Conservation (phyloP, 1,140 invertebrate species). For the Zaprionus lachaisei region DNA sequence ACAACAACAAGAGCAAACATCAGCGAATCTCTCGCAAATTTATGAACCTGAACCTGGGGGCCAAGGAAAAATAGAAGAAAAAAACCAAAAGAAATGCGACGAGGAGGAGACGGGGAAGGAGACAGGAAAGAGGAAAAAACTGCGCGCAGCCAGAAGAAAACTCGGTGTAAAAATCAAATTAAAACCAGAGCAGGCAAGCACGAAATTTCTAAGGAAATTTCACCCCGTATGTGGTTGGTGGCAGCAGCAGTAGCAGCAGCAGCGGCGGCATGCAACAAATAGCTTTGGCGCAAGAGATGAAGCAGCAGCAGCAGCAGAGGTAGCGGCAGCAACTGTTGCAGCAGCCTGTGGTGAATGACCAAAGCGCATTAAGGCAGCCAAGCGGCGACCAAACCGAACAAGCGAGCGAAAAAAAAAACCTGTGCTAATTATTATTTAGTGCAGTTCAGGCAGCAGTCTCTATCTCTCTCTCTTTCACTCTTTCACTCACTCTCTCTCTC, state of each 20-base stretch:
- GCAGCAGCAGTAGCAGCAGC: slow-evolving; percentile 17
- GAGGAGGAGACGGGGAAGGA: slow-evolving; percentile 9
- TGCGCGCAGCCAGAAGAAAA: slow-evolving; percentile 9
- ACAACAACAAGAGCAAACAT: slow-evolving; percentile 36
- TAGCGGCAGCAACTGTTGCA: not conserved
- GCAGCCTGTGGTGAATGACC: slow-evolving; percentile 71
- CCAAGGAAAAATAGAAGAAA: slow-evolving; percentile 31
- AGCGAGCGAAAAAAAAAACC: slow-evolving; percentile 65
- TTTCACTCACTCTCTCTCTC: not conserved
- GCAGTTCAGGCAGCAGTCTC: slow-evolving; percentile 57
- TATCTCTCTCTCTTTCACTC: not conserved
- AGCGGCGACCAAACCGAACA: slow-evolving; percentile 57
- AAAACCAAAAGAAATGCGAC: slow-evolving; percentile 4
- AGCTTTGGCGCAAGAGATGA: slow-evolving; percentile 36
- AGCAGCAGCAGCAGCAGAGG: slow-evolving; percentile 3
- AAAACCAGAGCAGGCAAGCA: slow-evolving; percentile 83
- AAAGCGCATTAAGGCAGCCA: slow-evolving; percentile 68
- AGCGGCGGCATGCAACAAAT: slow-evolving; percentile 77
- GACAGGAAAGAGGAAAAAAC: slow-evolving; percentile 24
- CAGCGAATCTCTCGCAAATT: slow-evolving; percentile 77
- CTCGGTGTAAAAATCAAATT: slow-evolving; percentile 78
- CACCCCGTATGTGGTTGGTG: slow-evolving; percentile 68
- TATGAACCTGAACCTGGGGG: slow-evolving; percentile 80
- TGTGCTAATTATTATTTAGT: slow-evolving; percentile 84
- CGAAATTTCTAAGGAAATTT: slow-evolving; percentile 83